Evolutionary conservation across 2,797 vertebrate species (phyloP), one percentile per base, ranked within the genome.

Genomic region (Rhinogobio ventralis): DNA sequence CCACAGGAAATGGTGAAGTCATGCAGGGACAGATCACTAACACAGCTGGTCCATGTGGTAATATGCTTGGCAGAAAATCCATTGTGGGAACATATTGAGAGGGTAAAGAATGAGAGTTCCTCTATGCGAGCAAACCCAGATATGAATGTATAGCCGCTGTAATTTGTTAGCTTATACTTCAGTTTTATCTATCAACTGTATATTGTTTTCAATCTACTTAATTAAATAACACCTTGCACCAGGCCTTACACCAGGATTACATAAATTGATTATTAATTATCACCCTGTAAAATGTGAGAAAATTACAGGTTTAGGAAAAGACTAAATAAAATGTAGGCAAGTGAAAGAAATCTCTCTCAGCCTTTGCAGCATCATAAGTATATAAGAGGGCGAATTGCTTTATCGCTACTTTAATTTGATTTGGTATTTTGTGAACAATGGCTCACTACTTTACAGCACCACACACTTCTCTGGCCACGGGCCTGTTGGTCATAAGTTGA

Each of bases 171-270:
- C 10, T 67, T 42, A 69, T 42, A 2, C 33, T 69, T 69, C 1
- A n/a, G 20, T 67, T 36, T 36, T 33, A 36, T 36, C 19, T 19
- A 20, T 20, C 0, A 67, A 15, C 68, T 71, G 1, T 25, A 3
- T 72, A 17, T 72, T n/a, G 15, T 72, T n/a, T 72, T 72, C 14
- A 72, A 45, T 55, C 53, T 55, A 23, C 53, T n/a, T 69, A 13
- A 4, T 69, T 13, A 71, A 45, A 45, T 42, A 25, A 42, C 39
- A 42, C 39, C 39, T 8, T 7, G 36, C 36, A 39, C 36, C 7
- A 39, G 17, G 19, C 17, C 46, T 25, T 23, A 69, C 20, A 42
- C 36, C 36, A 42, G n/a, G 69, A 33, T 53, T 5, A 53, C 11
- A 1, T 53, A 13, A 33, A 53, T 7, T 53, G 10, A 53, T 74